Evolutionary conservation across 2,113 vertebrate species (phyloP), one percentile per base, ranked within the genome.

Genomic region (Heliornis fulica): DNA sequence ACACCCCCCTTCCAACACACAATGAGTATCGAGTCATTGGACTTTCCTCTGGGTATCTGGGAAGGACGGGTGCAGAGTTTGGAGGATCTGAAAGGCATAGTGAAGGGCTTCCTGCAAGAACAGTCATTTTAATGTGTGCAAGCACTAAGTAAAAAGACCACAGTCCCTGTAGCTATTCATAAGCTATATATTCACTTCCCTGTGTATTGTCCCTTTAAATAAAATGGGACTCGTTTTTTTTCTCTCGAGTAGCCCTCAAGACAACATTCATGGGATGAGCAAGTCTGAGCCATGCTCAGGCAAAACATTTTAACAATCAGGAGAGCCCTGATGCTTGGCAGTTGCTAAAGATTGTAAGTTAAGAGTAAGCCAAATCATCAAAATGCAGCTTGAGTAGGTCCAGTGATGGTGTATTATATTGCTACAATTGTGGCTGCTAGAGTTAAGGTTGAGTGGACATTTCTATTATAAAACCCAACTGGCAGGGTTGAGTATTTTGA

Each of bases 191-290:
- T 71, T 75, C 9, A 68, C 89, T 84, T 86, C 63, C 26, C 46
- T 74, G 54, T 31, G 40, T 77, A 54, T 61, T 59, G 15, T 83
- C 16, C 29, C 72, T 93, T 95, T 92, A 93, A 96, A 81, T 77
- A 38, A 36, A 74, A 90, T n/a, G n/a, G n/a, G n/a, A 77, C 12
- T 4, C 41, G 46, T 17, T 53, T 53, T 53, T 63, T 66, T 76
- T 76, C 34, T 56, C 86, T 92, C 76, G 77, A 97, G 71, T 87
- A 97, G 92, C 89, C 88, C 75, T 97, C 75, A 95, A 83, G 85
- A 95, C 80, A 31, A 6, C 5, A 1, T 82, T 93, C 80, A 59
- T 63, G 84, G 90, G 82, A 59, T 69, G 83, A 90, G 69, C 76
- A 89, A 89, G 88, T 20, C 88, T 90, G 83, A 96, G 83, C 86